These are phyloP conservation scores for Gymnoscopelus microlampas DNA, from an alignment of 2,797 vertebrate genomes.

Conservation along the genomic window DNA sequence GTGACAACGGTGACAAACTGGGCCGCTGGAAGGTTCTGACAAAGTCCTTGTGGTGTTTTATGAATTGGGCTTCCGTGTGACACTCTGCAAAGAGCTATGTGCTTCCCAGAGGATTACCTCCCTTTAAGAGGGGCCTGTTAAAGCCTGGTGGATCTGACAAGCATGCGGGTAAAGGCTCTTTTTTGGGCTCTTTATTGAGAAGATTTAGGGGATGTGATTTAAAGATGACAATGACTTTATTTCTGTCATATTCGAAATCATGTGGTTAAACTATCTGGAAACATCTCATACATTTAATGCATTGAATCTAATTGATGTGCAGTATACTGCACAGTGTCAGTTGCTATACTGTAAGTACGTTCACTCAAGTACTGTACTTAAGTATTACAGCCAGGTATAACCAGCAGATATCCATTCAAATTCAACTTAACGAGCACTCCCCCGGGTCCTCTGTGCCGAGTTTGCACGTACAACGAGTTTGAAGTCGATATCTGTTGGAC, in stretches of 20 bases:
- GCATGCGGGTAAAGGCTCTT: neutral
- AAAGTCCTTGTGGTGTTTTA: slow-evolving; percentile 56
- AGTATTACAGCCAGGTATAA: too few species aligned
- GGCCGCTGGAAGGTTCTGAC: slow-evolving; percentile 63
- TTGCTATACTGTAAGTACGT: too few species aligned
- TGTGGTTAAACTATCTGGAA: too few species aligned
- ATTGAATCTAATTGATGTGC: neutral
- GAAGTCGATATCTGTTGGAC: too few species aligned
- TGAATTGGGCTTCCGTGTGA: slow-evolving; percentile 54
- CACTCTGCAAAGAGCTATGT: slow-evolving; percentile 37
- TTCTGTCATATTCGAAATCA: neutral
- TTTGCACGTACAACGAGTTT: too few species aligned
- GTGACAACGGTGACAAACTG: slow-evolving; percentile 59
- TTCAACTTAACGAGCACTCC: too few species aligned
- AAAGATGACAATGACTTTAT: neutral
- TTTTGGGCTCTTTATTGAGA: slow-evolving; percentile 5
- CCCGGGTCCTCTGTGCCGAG: too few species aligned
- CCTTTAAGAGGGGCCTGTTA: slow-evolving; percentile 34
- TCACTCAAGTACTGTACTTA: too few species aligned
- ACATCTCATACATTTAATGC: neutral
- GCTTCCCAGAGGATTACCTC: slow-evolving; percentile 31
- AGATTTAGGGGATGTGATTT: neutral
- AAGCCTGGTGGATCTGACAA: slow-evolving; percentile 7
- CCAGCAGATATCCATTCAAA: too few species aligned
- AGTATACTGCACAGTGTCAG: too few species aligned